phyloP scores from a whole-genome alignment of 1,140 invertebrate species.

The Drosophila arizonae region DNA sequence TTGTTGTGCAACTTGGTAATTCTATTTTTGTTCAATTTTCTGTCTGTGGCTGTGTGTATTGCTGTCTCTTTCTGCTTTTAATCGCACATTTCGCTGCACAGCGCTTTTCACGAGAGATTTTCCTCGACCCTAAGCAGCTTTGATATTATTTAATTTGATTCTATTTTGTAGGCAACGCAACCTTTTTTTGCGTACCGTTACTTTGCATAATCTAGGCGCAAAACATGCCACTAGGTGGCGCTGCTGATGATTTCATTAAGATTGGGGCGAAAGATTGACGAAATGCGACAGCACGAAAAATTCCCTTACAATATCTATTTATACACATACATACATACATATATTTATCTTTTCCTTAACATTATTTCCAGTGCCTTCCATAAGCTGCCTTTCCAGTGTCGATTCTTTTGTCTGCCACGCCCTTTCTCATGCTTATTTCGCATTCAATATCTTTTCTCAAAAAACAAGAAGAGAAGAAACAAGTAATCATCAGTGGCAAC shows the following conservation, averaged over 20 bases:
- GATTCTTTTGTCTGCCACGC: slow-evolving; percentile 2
- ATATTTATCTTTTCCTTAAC: slow-evolving; percentile 5
- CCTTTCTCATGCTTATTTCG: not conserved
- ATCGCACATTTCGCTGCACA: slow-evolving; percentile 61
- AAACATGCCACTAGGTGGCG: slow-evolving; percentile 36
- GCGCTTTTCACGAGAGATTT: slow-evolving; percentile 39
- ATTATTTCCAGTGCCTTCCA: not conserved
- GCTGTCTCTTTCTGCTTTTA: slow-evolving; percentile 32
- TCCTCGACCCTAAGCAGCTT: slow-evolving; percentile 49
- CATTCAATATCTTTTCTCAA: not conserved
- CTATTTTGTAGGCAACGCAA: slow-evolving; percentile 17
- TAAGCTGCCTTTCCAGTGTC: not conserved
- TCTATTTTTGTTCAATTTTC: slow-evolving; percentile 63
- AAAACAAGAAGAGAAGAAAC: not conserved
- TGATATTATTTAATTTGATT: slow-evolving; percentile 70
- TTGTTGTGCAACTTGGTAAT: slow-evolving; percentile 68
- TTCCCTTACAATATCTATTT: not conserved
- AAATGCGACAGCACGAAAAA: slow-evolving; percentile 7
- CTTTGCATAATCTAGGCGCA: slow-evolving; percentile 56
- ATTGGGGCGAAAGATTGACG: slow-evolving; percentile 6
- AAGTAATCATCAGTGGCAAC: not conserved
- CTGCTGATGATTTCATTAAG: slow-evolving; percentile 21
- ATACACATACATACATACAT: not conserved
- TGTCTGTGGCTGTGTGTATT: slow-evolving; percentile 27
- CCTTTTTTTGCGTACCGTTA: slow-evolving; percentile 23